Evolutionary conservation across 2,797 vertebrate genomes (phyloP).

Genomic region (Leptatherina wallacei): DNA sequence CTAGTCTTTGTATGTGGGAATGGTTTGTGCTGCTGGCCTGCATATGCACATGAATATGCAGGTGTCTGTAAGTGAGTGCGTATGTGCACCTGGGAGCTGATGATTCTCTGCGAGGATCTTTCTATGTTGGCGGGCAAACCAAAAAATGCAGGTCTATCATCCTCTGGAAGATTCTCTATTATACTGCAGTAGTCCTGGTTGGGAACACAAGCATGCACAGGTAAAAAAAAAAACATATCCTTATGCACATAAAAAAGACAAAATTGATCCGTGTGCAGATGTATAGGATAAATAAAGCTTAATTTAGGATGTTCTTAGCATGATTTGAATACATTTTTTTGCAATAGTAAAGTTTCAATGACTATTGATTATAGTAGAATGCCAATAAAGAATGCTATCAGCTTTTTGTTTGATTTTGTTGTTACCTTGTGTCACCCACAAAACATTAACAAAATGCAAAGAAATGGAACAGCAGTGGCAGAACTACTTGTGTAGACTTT

Average conservation of each 20-base stretch:
- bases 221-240: slow-evolving; percentile 42
- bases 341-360: neutral
- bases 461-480: neutral
- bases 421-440: too few relatives aligned
- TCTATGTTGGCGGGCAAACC: slow-evolving; percentile 96
- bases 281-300: neutral
- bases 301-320: neutral
- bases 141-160: slow-evolving; percentile 94
- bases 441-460: slow-evolving; percentile 1
- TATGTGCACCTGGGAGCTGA: slow-evolving; percentile 89
- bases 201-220: slow-evolving; percentile 52
- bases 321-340: neutral
- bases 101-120: slow-evolving; percentile 92
- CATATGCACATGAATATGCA: slow-evolving; percentile 5
- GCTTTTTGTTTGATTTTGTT: neutral
- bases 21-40: neutral
- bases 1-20: neutral
- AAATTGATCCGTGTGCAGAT: neutral
- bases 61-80: slow-evolving; percentile 16
- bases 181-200: slow-evolving; percentile 90
- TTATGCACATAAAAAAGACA: slow-evolving; percentile 3
- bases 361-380: neutral
- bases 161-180: slow-evolving; percentile 94
- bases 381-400: neutral
- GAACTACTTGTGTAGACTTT: slow-evolving; percentile 3